Conservation (phyloP, 2,888 invertebrate genomes). For the Crematogaster levior region DNA sequence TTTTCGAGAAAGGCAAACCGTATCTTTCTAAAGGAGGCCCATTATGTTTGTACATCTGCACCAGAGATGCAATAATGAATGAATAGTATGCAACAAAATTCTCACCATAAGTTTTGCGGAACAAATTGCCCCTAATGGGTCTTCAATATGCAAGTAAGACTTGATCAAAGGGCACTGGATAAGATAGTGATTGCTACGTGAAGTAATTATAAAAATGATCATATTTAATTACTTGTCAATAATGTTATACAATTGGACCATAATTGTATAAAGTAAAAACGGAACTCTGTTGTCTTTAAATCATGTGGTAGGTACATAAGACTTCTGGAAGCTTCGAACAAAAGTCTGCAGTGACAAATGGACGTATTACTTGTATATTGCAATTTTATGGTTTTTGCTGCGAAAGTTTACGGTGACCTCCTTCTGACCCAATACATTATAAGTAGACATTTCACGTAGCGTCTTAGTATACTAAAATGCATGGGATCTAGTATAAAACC, state of each 20-base stretch:
- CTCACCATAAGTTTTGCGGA: too few species aligned
- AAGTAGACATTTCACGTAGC: too few species aligned
- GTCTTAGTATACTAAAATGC: too few species aligned
- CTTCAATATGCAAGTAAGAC: not conserved
- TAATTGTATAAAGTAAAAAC: not conserved
- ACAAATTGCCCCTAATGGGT: not conserved
- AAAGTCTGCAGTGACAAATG: not conserved
- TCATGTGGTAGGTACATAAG: not conserved
- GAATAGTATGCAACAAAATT: too few species aligned
- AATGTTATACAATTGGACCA: too few species aligned
- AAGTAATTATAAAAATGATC: not conserved
- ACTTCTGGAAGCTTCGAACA: not conserved
- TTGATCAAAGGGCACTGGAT: not conserved
- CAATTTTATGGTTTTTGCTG: not conserved
- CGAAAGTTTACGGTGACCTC: too few species aligned
- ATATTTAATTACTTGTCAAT: too few species aligned
- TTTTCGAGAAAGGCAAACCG: slow-evolving; percentile 3
- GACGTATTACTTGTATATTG: not conserved
- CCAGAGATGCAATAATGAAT: too few species aligned
- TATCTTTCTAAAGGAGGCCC: not conserved
- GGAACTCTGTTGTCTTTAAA: slow-evolving; percentile 9
- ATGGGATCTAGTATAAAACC: too few species aligned
- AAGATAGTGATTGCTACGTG: slow-evolving; percentile 3
- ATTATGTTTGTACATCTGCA: slow-evolving; percentile 10
- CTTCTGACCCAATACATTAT: too few species aligned